Evolutionary conservation across 2,113 vertebrate genomes (phyloP).

Genomic region (Pollimyrus isidori): DNA sequence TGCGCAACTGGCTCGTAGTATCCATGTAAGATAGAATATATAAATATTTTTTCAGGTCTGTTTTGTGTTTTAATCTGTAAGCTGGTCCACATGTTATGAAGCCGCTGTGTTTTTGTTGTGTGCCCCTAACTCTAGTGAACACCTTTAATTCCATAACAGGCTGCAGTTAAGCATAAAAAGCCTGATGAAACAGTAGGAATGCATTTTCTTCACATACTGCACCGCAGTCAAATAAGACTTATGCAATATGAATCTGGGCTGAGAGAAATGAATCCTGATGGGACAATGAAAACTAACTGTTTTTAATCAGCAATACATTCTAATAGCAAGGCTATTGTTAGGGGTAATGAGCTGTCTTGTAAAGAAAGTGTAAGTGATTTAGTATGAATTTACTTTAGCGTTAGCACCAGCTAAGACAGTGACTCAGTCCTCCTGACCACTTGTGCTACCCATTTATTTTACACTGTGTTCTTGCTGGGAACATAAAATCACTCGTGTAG

Average conservation of each 20-base stretch:
- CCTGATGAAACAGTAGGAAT: not conserved
- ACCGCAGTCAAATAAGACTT: not conserved
- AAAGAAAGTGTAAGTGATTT: not conserved
- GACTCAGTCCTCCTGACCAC: not conserved
- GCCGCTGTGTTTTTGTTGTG: not conserved
- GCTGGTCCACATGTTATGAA: not conserved
- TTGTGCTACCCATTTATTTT: not conserved
- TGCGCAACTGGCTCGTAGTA: not conserved
- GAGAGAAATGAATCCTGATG: not conserved
- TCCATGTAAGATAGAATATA: not conserved
- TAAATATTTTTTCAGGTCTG: not conserved
- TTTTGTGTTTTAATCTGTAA: not conserved
- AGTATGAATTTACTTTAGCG: not conserved
- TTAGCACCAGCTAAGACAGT: not conserved
- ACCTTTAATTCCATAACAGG: not conserved
- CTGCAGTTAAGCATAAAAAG: not conserved
- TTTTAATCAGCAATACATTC: not conserved
- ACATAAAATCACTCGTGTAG: not conserved
- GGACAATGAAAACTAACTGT: not conserved
- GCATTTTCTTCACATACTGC: not conserved
- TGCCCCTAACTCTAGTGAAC: not conserved
- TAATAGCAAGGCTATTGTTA: not conserved
- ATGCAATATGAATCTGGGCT: not conserved
- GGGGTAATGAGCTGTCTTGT: not conserved
- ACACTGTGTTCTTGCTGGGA: not conserved